Base-by-base conservation (phyloP, 2,113 vertebrate species). In the Silurus glanis region DNA sequence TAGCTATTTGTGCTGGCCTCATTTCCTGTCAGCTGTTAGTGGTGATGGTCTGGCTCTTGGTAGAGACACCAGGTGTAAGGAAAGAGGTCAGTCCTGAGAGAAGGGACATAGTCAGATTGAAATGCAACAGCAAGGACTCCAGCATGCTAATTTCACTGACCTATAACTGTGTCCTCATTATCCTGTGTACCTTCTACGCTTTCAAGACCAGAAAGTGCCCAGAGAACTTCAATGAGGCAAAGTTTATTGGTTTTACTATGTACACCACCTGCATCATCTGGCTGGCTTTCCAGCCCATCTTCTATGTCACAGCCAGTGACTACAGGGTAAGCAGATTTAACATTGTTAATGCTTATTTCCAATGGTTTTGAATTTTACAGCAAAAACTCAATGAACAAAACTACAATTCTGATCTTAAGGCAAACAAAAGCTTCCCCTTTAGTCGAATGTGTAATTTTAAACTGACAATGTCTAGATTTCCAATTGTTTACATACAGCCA, bases 261-360 rank as follows among this genome's bases (percentile, higher is more conserved):
- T 99, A 99, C 91, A 99, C 98, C 4, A 99, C 98, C 76, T 99
- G 98, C 94, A 99, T 99, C 95, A 99, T 99, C 95, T 99, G 98
- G 98, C 95, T 99, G 67, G 98, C 98, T 25, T 99, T 99, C 92
- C 96, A 99, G 91, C 98, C 98, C 86, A 99, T 99, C 95, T 99
- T 99, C 95, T 99, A 98, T 0, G 98, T 99, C 93, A 99, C 98
- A 58, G 98, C 98, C 93, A 99, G 97, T 4, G 98, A 99, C 92
- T 99, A 99, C 92, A 95, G 98, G 96, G 98, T 99, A 93, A 97
- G 94, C 90, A 86, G 51, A 86, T 72, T 47, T 79, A 61, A 64
- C 37, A 56, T 21, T 82, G 67, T 19, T 66, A 23, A 56, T 83
- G 53, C 5, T 75, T 51, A 61, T 66, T 37, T 59, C 9, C 17